Base-by-base conservation (phyloP, 2,888 invertebrate species). In the Crematogaster levior region DNA sequence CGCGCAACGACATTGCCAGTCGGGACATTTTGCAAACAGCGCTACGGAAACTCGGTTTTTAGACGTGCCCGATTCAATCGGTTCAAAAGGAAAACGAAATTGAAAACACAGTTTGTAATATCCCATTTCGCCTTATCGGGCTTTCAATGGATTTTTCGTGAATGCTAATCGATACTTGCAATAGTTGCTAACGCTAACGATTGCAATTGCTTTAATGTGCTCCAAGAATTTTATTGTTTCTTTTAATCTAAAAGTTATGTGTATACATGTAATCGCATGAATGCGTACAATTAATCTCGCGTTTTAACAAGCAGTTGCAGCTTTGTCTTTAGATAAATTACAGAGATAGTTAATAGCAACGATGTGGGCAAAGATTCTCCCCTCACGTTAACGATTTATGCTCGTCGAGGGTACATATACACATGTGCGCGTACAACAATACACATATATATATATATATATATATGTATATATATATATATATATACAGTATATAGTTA, bases 121-220 rank as follows among this genome's bases (percentile, higher is more conserved):
- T 77, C 46, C 81, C 79, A 65, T 81, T 81, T 79, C 43, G 61
- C 79, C 79, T 81, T 79, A 81, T 77, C 79, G 77, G 7, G 21
- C 53, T 72, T 43, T 58, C 27, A 61, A 43, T 30, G 34, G 21
- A 46, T 27, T 65, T 77, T 81, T 43, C 77, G 43, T 24, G 10
- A 56, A 56, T 40, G 79, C 51, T 79, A 63, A 81, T 81, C 81
- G 81, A 61, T 51, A 56, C 27, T n/a, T 30, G 30, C 70, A 24
- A 68, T 56, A 51, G 21, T 21, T 30, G 53, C 27, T 15, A 5
- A 18, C 75, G 66, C 43, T 65, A 70, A 70, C 24, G 43, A 37
- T 27, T 56, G 30, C 75, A 37, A 3, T 51, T 61, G 61, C 37
- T 21, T 46, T 46, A 46, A 37, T 27, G 56, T 5, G 40, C 7